Evolutionary conservation across 92 coral and sea anemone species (phyloP), one percentile per base, ranked within the genome.

Genomic region (Epizoanthus ramosus): DNA sequence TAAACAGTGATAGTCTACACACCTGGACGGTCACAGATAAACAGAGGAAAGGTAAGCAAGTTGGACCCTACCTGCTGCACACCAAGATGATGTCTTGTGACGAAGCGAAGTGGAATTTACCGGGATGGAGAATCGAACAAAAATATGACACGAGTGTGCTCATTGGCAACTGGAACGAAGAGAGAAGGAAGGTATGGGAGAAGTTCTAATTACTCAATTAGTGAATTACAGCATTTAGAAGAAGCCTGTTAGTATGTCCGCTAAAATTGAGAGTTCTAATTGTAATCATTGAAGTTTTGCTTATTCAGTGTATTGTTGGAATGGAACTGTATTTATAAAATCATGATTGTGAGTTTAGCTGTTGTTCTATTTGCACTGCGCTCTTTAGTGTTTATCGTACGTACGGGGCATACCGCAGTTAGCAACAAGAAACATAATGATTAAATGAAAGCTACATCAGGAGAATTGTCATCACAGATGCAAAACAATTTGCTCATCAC

Each of bases 101-200:
- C 15, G 95, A 87, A 85, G 72, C 79, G 8, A 97, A 94, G 87
- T 97, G 99, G 99, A 91, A 86, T 35, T 84, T 86, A 1, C 98
- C 98, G 35, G 98, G 98, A 28, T 97, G 99, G 99, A 89, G 94
- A 89, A 97, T 94, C 67, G 99, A 97, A 74, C 96, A 90, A 73
- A 87, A 83, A 64, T 97, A 92, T 43, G 87, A 85, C 45, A 92
- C 90, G 14, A 89, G 88, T 83, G 99, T 97, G 33, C 83, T 97
- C 80, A 94, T 97, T 53, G 99, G 99, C 14, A 97, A 97, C 53
- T 97, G 99, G 99, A 92, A 86, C 84, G 99, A 97, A 39, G 99
- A 92, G 52, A 89, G 95, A 2, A 79, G 98, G 63, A 94, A 91
- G 90, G 99, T 97, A 89, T 8, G 54, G n/a, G n/a, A n/a, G n/a